Evolutionary conservation across 1,140 invertebrate genomes (phyloP), one percentile per base, ranked within the genome.

Genomic region (Drosophila nigromelanica): DNA sequence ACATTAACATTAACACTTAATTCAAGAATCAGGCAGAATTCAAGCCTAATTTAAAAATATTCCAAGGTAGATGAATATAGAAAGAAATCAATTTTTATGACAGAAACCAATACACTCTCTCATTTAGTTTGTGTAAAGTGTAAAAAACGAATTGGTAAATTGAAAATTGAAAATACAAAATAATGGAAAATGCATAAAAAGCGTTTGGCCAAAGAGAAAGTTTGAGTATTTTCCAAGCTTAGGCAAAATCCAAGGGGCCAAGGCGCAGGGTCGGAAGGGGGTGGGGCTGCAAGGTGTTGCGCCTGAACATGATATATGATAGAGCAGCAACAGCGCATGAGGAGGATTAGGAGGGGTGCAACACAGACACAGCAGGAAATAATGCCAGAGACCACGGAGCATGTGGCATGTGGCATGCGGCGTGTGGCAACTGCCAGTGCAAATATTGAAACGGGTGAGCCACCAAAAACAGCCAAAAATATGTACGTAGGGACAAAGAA

Each of bases 131-230:
- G 33, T 8, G 33, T 1, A 35, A 1, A 8, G 33, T 0, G 3
- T 35, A 35, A 0, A 80, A 80, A n/a, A 27, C 24, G 37, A 37
- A 10, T 14, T 24, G n/a, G 24, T 24, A 69, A 76, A 73, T 67
- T 63, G 72, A 24, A 58, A 81, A 72, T 66, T 82, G 75, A 80
- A 87, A 87, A 68, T 60, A 27, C 48, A 42, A 89, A 89, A 89
- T 89, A 89, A 83, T 89, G 83, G 83, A 89, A 89, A 89, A 80
- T 89, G 83, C 83, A 87, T 77, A 81, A 82, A 89, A 86, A 78
- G 42, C 7, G 12, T n/a, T 40, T 12, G 5, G 48, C 14, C 37
- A 50, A 52, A 40, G 42, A 39, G 33, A 30, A 35, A 37, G 27
- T 33, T 52, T n/a, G 30, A 63, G 52, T 45, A 52, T 43, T 52